Evolutionary conservation across 2,797 vertebrate species (phyloP).

Genomic region (Silurus aristotelis): DNA sequence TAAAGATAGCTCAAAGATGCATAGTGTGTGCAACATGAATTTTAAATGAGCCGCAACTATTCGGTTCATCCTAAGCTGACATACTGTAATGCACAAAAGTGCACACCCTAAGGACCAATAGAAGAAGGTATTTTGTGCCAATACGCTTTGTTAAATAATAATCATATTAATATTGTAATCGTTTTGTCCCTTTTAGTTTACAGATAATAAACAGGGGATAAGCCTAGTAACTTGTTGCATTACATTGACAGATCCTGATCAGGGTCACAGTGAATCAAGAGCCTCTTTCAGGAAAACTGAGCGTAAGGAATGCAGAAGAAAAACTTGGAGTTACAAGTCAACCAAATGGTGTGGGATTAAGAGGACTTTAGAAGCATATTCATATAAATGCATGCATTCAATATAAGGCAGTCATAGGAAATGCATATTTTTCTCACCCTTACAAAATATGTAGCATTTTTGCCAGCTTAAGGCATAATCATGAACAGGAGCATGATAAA

Average conservation of each 20-base stretch:
- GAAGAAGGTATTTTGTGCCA: neutral
- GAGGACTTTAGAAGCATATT: neutral
- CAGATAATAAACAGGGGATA: neutral
- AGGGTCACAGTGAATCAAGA: neutral
- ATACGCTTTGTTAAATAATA: neutral
- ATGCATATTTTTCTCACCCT: neutral
- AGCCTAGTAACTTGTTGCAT: neutral
- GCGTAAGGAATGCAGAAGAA: neutral
- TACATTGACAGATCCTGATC: neutral
- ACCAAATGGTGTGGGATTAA: neutral
- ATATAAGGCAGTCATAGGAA: slow-evolving; percentile 1
- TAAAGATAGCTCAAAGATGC: slow-evolving; percentile 21
- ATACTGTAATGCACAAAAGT: neutral
- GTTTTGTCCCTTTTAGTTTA: neutral
- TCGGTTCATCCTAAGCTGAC: neutral
- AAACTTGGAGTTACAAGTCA: neutral
- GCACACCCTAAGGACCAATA: neutral
- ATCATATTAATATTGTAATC: neutral
- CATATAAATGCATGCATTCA: slow-evolving; percentile 23
- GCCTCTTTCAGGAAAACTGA: no score
- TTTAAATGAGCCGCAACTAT: slow-evolving; percentile 19
- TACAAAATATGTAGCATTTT: neutral
- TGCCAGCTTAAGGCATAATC: neutral
- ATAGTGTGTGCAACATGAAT: slow-evolving; percentile 7
- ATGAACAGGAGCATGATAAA: neutral